Evolutionary conservation across 2,113 vertebrate species (phyloP).

Genomic region (Myrmecobius fasciatus): DNA sequence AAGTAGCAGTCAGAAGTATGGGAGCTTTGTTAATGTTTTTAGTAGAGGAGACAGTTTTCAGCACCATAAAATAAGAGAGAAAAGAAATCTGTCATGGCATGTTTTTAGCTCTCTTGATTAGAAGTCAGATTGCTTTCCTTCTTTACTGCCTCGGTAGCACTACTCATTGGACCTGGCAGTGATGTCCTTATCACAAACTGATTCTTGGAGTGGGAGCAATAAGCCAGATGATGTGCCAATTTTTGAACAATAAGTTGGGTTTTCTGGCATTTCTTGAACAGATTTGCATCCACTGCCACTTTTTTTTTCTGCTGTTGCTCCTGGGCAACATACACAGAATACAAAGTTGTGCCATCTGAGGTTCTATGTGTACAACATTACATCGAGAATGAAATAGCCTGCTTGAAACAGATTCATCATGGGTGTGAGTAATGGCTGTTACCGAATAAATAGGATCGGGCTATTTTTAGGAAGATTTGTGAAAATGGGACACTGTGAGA

Average conservation of each 20-base stretch:
- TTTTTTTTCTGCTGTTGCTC: slow-evolving; percentile 53
- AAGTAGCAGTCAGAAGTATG: background rate
- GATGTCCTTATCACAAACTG: slow-evolving; percentile 33
- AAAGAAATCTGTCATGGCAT: background rate
- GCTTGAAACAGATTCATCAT: slow-evolving; percentile 32
- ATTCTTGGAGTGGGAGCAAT: slow-evolving; percentile 62
- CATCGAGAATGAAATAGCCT: slow-evolving; percentile 31
- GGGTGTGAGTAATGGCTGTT: slow-evolving; percentile 16
- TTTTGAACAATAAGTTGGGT: slow-evolving; percentile 58
- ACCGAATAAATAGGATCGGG: background rate
- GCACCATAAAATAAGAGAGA: background rate
- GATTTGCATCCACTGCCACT: slow-evolving; percentile 39
- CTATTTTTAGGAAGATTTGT: slow-evolving; percentile 10
- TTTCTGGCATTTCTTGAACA: slow-evolving; percentile 57
- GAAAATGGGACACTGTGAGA: slow-evolving; percentile 4
- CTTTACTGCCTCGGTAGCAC: slow-evolving; percentile 18
- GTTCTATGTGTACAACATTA: slow-evolving; percentile 40
- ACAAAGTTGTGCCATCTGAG: slow-evolving; percentile 52
- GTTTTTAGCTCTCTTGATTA: slow-evolving; percentile 46
- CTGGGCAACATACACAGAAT: slow-evolving; percentile 51
- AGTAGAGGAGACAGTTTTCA: slow-evolving; percentile 21
- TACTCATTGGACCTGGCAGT: slow-evolving; percentile 24
- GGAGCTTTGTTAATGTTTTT: background rate
- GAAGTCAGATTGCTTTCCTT: background rate
- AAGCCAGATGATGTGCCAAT: slow-evolving; percentile 32